A percentile compares a stretch with the other conserved stretches of the same genome.
phyloP scores from a whole-genome alignment of 2,113 vertebrate species.

The Gasterosteus aculeatus region DNA sequence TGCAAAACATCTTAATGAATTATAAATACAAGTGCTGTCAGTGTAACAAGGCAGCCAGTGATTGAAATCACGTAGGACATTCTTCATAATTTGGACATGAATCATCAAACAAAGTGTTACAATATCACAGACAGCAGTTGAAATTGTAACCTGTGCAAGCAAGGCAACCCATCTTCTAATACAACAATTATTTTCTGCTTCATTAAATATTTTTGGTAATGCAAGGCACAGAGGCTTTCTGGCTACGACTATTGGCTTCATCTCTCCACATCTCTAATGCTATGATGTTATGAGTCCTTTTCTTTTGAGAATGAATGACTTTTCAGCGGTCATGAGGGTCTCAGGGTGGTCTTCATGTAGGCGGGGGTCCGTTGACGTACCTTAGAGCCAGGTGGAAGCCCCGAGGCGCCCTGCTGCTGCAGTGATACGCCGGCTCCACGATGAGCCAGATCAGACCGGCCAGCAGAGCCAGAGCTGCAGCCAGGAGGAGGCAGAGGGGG shows the following conservation, averaged over 20 bases:
- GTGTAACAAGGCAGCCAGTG: neutral
- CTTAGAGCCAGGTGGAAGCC: slow-evolving; percentile 79
- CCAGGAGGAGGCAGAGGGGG: slow-evolving; percentile 67
- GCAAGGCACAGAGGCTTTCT: neutral
- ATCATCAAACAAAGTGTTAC: neutral
- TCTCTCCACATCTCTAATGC: neutral
- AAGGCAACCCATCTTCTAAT: neutral
- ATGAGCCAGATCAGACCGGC: slow-evolving; percentile 21
- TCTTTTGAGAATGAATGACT: neutral
- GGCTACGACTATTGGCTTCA: neutral
- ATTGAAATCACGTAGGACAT: neutral
- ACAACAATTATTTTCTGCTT: neutral
- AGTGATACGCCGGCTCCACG: slow-evolving; percentile 64
- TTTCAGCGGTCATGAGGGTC: neutral
- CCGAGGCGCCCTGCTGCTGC: slow-evolving; percentile 46
- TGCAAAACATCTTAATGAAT: neutral
- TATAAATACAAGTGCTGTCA: slow-evolving; percentile 17
- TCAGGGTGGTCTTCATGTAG: slow-evolving; percentile 71
- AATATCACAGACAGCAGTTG: neutral
- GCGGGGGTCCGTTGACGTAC: slow-evolving; percentile 86
- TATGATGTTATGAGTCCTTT: neutral
- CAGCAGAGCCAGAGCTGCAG: slow-evolving; percentile 69
- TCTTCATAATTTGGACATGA: neutral
- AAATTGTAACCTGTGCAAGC: neutral
- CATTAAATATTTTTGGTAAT: neutral